Percentiles rank a stretch among this genome's conserved stretches.
phyloP scores from a whole-genome alignment of 2,797 vertebrate species.

The Austrolebias charrua region DNA sequence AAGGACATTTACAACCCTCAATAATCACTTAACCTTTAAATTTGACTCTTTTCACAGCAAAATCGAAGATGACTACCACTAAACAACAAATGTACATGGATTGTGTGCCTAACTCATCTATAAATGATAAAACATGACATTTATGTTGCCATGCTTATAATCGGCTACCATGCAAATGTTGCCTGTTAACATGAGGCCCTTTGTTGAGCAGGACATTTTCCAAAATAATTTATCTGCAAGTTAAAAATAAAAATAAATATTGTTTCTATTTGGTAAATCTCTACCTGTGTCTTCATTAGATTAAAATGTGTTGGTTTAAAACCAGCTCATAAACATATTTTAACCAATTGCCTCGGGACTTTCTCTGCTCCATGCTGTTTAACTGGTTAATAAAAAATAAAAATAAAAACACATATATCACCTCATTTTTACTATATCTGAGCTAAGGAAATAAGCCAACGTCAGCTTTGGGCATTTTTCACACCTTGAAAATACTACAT shows the following conservation, averaged over 20 bases:
- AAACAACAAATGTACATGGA: too few species aligned
- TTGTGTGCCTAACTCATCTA: too few species aligned
- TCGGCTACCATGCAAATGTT: too few species aligned
- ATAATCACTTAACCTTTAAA: too few species aligned
- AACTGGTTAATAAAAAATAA: conserved; percentile 26
- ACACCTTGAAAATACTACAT: conserved; percentile 52
- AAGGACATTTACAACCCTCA: too few species aligned
- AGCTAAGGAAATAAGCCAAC: conserved; percentile 50
- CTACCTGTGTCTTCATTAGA: background rate
- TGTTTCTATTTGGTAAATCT: too few species aligned
- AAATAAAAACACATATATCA: conserved; percentile 23
- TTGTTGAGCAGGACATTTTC: background rate
- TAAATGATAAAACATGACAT: too few species aligned
- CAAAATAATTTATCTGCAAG: background rate
- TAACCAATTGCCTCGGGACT: conserved; percentile 6
- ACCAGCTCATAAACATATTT: conserved; percentile 6
- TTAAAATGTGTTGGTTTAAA: conserved; percentile 2
- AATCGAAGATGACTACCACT: too few species aligned
- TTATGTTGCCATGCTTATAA: too few species aligned
- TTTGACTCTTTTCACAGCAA: too few species aligned
- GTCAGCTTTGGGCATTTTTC: conserved; percentile 36
- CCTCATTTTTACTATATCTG: conserved; percentile 31
- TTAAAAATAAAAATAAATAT: background rate
- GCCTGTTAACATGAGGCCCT: background rate
- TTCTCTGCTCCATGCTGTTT: conserved; percentile 22